These are phyloP conservation scores for Plodia interpunctella DNA, from an alignment of 1,140 invertebrate genomes.

Conservation along the genomic window DNA sequence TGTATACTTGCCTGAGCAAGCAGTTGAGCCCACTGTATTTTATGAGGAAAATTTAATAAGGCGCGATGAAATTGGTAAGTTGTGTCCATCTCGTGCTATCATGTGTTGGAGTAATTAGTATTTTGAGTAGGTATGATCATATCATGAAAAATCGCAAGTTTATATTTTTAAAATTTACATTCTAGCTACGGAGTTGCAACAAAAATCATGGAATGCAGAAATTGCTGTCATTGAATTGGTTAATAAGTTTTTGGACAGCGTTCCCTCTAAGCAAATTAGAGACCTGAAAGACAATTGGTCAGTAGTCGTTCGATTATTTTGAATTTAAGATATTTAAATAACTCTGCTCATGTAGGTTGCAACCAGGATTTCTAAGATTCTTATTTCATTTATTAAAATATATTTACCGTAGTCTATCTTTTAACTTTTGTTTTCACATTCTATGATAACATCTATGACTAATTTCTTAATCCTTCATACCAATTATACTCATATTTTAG, in stretches of 20 bases:
- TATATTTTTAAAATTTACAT: too few species aligned
- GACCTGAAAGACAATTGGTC: conserved; percentile 80
- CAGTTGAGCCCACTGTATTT: conserved; percentile 82
- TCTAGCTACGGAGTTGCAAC: conserved; percentile 58
- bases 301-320: neutral
- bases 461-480: too few species aligned
- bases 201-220: conserved; percentile 77
- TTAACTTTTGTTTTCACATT: too few species aligned
- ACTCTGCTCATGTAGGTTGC: too few species aligned
- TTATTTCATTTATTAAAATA: too few species aligned
- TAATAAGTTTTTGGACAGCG: conserved; percentile 81
- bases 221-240: conserved; percentile 83
- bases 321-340: too few species aligned
- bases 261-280: conserved; percentile 76
- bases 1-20: conserved; percentile 81
- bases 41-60: conserved; percentile 80
- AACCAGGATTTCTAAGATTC: too few species aligned
- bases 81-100: too few species aligned
- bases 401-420: too few species aligned
- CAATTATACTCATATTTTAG: conserved; percentile 31
- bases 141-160: too few species aligned
- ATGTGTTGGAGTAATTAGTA: too few species aligned
- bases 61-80: conserved; percentile 73
- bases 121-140: too few species aligned
- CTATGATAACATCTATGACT: neutral